These are phyloP conservation scores for Linurgus olivaceus DNA, from an alignment of 2,797 vertebrate genomes.

Conservation along the genomic window DNA sequence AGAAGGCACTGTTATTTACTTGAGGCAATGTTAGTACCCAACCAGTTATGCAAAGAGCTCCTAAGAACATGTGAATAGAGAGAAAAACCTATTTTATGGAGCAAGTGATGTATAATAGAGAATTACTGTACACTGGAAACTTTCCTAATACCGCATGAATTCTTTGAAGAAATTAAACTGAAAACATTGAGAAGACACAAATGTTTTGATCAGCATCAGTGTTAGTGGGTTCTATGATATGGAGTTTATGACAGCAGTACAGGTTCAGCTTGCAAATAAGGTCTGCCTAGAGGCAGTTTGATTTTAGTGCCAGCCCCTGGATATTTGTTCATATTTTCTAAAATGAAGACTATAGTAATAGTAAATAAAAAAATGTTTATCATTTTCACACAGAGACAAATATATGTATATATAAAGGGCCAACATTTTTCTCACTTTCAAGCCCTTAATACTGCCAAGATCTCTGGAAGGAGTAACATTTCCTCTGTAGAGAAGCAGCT, in stretches of 20 bases:
- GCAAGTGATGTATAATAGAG: not conserved
- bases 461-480: not conserved
- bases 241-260: conserved; percentile 48
- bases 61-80: not conserved
- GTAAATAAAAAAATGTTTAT: conserved; percentile 42
- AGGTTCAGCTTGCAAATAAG: conserved; percentile 61
- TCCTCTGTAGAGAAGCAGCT: not conserved
- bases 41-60: conserved; percentile 13
- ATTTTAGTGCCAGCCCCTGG: conserved; percentile 48
- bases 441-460: not conserved
- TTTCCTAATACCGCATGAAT: conserved; percentile 34
- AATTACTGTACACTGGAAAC: conserved; percentile 28
- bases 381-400: not conserved
- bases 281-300: conserved; percentile 49
- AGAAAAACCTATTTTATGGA: not conserved
- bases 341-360: conserved; percentile 31
- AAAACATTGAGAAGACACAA: conserved; percentile 50
- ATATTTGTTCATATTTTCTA: conserved; percentile 60
- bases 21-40: not conserved
- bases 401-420: not conserved
- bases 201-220: conserved; percentile 41
- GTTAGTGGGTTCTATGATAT: conserved; percentile 59
- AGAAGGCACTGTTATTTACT: not conserved
- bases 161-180: conserved; percentile 63
- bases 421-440: not conserved